A percentile compares a stretch with the other conserved stretches of the same genome.
phyloP scores from a whole-genome alignment of 1,140 invertebrate species.

The Ips nitidus region DNA sequence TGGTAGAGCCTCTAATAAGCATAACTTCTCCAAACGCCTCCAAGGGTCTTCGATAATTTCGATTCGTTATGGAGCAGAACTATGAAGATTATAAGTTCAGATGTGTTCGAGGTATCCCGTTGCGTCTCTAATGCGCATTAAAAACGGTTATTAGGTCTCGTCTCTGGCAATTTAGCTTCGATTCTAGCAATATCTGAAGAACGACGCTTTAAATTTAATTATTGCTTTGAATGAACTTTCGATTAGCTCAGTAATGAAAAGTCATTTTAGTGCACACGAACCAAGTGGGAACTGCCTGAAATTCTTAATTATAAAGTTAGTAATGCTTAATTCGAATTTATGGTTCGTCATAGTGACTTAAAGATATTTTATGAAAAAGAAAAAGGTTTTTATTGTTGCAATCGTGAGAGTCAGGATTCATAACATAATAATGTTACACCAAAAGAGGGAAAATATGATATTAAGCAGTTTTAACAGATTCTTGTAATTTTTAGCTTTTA shows the following conservation, averaged over 20 bases:
- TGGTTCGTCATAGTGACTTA: background rate
- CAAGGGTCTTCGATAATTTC: conserved; percentile 15
- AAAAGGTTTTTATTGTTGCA: background rate
- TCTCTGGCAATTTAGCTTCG: conserved; percentile 18
- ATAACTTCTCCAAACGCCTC: conserved; percentile 5
- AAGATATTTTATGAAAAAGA: background rate
- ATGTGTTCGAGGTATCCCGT: conserved; percentile 19
- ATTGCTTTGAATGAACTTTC: conserved; percentile 16
- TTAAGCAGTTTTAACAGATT: conserved; percentile 13
- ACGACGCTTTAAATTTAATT: conserved; percentile 27
- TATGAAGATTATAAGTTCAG: conserved; percentile 26
- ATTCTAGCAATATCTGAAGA: conserved; percentile 18
- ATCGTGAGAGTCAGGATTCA: background rate
- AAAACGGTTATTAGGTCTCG: conserved; percentile 22
- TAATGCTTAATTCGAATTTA: background rate
- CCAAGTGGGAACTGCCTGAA: background rate
- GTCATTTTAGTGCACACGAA: conserved; percentile 1
- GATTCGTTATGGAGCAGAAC: conserved; percentile 24
- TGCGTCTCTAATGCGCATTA: conserved; percentile 30
- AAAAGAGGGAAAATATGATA: background rate
- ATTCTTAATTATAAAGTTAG: conserved; percentile 10
- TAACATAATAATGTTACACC: background rate
- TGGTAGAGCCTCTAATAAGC: conserved; percentile 15
- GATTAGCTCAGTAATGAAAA: conserved; percentile 11
- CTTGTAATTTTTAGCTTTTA: conserved; percentile 15